Conservation (phyloP, 1,140 invertebrate species). For the Drosophila sechellia region DNA sequence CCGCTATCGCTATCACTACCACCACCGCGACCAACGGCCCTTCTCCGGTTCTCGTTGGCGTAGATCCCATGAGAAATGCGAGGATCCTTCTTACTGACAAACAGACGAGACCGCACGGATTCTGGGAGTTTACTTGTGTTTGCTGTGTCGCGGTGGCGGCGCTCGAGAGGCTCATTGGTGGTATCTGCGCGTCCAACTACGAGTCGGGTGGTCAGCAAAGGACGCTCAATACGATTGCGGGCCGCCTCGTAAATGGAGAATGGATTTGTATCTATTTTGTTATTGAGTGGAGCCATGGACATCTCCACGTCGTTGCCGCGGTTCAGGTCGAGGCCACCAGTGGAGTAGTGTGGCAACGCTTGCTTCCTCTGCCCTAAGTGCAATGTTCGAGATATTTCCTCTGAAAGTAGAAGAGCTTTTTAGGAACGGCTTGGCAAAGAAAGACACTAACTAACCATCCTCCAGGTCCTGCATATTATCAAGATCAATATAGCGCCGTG, state of each 20-base stretch:
- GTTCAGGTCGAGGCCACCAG: conserved; percentile 41
- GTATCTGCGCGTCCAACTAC: conserved; percentile 28
- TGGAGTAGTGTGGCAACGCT: conserved; percentile 16
- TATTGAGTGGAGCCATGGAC: conserved; percentile 13
- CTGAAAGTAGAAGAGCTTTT: conserved; percentile 24
- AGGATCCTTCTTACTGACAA: conserved; percentile 78
- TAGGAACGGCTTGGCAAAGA: background rate
- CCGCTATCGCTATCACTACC: background rate
- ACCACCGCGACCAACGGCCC: background rate
- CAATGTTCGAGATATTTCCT: conserved; percentile 60
- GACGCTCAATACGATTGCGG: conserved; percentile 63
- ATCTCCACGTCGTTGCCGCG: conserved; percentile 54
- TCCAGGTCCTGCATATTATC: conserved; percentile 82
- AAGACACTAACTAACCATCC: conserved; percentile 51
- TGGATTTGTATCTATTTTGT: conserved; percentile 51
- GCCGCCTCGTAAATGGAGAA: conserved; percentile 77
- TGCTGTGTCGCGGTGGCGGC: conserved; percentile 57
- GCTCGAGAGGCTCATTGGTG: conserved; percentile 46
- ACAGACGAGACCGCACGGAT: conserved; percentile 75
- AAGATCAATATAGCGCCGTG: conserved; percentile 77
- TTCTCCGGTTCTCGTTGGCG: conserved; percentile 83
- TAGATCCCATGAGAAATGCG: conserved; percentile 85
- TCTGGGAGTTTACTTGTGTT: conserved; percentile 72
- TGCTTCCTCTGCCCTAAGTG: conserved; percentile 32
- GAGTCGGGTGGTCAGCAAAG: conserved; percentile 37